Base-by-base conservation (phyloP, 2,113 vertebrate genomes). In the Fulica atra region DNA sequence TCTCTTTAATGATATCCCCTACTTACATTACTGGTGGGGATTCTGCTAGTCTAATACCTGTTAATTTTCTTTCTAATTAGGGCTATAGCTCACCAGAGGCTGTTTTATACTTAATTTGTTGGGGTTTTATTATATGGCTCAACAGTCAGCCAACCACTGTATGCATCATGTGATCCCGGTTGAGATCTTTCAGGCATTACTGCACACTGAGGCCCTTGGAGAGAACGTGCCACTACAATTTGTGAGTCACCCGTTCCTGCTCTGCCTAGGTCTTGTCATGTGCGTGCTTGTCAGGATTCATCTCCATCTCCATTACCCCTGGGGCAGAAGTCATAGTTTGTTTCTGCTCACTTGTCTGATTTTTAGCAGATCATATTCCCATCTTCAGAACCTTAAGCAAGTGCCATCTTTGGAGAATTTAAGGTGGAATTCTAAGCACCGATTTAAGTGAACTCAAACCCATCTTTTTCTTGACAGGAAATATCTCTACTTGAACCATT, bases 281-380 rank as follows among this genome's bases (percentile, higher is more conserved):
- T 98, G 98, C 98, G 98, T 98, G 98, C 98, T 98, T 99, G 98
- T 99, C 99, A 99, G 97, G 98, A 99, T 98, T 97, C 97, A 99
- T 99, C 98, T 98, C 97, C 93, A 6, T 99, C 99, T 99, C 98
- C 97, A 98, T 98, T 97, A 95, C 96, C 97, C 98, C 93, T 96
- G 98, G 95, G 97, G 97, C 97, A 98, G 94, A 97, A 98, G 98
- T 98, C 98, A 98, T 97, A 97, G 97, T 97, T 90, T 93, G 97
- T 98, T 98, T 98, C 98, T 98, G 97, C 97, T 98, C 97, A 98
- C 97, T 98, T 97, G 86, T 98, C 98, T 98, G 98, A 98, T 97
- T 98, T 98, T 97, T 96, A 93, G 94, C 94, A 97, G 94, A 96
- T 98, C 95, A 91, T 96, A 96, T 92, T 96, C 91, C 73, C 76